phyloP scores from a whole-genome alignment of 2,113 vertebrate species.

The Mionectes macconnelli region DNA sequence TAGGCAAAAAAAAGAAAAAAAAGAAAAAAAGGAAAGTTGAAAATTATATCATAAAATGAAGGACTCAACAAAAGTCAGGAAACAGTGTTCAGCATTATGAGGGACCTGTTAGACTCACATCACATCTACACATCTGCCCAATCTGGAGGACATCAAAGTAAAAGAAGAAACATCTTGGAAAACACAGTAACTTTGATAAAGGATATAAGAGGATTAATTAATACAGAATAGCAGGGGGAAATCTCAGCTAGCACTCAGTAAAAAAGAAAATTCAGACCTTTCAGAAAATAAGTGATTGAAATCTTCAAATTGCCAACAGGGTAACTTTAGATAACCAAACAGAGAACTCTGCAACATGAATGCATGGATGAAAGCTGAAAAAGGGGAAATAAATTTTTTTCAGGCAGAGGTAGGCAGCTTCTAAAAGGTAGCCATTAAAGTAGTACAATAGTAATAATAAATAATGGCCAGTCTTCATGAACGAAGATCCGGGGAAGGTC shows the following conservation, averaged over 20 bases:
- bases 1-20: background rate
- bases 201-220: slow-evolving; percentile 25
- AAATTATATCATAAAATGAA: background rate
- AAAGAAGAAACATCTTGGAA: background rate
- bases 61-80: background rate
- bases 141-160: background rate
- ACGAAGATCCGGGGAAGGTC: too few species aligned
- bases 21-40: background rate
- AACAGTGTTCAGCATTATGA: background rate
- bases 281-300: background rate
- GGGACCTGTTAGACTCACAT: background rate
- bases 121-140: background rate
- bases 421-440: background rate
- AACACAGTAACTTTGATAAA: background rate
- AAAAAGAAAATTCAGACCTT: background rate
- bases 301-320: background rate
- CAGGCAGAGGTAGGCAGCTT: background rate
- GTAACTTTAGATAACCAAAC: background rate
- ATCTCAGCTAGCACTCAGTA: background rate
- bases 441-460: background rate
- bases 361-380: background rate
- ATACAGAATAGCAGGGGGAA: background rate
- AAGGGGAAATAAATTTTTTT: background rate
- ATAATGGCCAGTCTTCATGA: too few species aligned
- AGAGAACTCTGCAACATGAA: background rate